Evolutionary conservation across 2,888 invertebrate species (phyloP), one percentile per base, ranked within the genome.

Genomic region (Tenthredo mesomela): DNA sequence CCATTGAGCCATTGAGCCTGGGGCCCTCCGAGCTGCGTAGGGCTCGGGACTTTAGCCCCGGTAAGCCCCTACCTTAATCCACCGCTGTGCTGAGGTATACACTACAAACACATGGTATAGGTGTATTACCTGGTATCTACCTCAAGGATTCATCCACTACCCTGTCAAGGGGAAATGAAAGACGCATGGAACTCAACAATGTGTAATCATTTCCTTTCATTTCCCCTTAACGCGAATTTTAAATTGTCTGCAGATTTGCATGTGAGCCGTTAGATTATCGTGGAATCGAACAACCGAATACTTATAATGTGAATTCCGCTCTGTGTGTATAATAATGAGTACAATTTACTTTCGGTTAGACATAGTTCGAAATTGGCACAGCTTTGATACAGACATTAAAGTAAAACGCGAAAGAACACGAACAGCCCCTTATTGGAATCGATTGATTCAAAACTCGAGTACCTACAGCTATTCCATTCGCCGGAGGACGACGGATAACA

Each of bases 371-470:
- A 80, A 80, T 80, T 80, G 80, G 50, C 37, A 61, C 21, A 61
- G 58, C n/a, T 37, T 54, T 61, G 58, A 80, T 61, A 10, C 25
- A 80, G 21, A 61, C 61, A 80, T 80, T 80, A 43, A 61, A 61
- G 80, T 80, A 80, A 37, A 80, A 80, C 25, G 58, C n/a, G 58
- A 80, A 58, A 80, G 25, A 58, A 40, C 40, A 80, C 80, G 80
- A 61, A 80, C 61, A 21, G 58, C 21, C 40, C 58, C 33, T 80
- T 50, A 58, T 80, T 80, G 40, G 25, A 58, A 80, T 80, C 80
- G 80, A 80, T 80, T 80, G 33, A 61, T 61, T 58, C 40, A 37
- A 21, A 80, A 80, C n/a, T 80, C 40, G 25, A 80, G 61, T 37
- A 21, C 10, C 71, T 29, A 37, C 37, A 33, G 33, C 37, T 37